A percentile compares a stretch with the other conserved stretches of the same genome.
phyloP scores from a whole-genome alignment of 1,140 invertebrate species.

The Copidosoma floridanum region DNA sequence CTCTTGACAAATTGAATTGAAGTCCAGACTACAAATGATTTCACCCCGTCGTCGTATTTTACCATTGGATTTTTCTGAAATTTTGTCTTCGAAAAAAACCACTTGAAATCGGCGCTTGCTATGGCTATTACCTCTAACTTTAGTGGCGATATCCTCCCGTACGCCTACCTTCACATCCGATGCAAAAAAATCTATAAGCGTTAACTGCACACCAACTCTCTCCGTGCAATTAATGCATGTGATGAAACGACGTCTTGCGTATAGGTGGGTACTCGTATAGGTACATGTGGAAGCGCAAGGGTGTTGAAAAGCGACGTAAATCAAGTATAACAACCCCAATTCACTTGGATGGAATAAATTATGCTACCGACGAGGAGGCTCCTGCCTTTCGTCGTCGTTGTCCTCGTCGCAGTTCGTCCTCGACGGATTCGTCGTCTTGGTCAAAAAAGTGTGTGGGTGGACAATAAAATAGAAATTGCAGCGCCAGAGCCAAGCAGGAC shows the following conservation, averaged over 20 bases:
- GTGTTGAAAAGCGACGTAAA: conserved; percentile 13
- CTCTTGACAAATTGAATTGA: too few species aligned
- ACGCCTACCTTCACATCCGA: background rate
- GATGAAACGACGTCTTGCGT: too few species aligned
- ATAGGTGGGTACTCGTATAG: too few species aligned
- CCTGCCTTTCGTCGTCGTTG: background rate
- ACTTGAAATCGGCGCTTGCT: too few species aligned
- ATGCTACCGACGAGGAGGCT: conserved; percentile 22
- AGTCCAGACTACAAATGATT: too few species aligned
- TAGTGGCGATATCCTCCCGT: conserved; percentile 7
- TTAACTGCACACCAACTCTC: too few species aligned
- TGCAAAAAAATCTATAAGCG: background rate
- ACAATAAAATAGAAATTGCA: conserved; percentile 30
- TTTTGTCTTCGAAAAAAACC: too few species aligned
- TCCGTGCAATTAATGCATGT: conserved; percentile 28
- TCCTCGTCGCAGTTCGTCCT: background rate
- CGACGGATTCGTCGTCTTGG: background rate
- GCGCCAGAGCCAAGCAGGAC: conserved; percentile 17
- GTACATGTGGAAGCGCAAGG: too few species aligned
- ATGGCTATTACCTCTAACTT: conserved; percentile 22
- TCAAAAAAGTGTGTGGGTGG: conserved; percentile 21
- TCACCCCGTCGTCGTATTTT: too few species aligned
- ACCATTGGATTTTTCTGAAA: too few species aligned
- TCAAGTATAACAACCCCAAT: conserved; percentile 29
- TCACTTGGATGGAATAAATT: conserved; percentile 27